Conservation (phyloP, 2,113 vertebrate genomes). For the Cathartes aura region DNA sequence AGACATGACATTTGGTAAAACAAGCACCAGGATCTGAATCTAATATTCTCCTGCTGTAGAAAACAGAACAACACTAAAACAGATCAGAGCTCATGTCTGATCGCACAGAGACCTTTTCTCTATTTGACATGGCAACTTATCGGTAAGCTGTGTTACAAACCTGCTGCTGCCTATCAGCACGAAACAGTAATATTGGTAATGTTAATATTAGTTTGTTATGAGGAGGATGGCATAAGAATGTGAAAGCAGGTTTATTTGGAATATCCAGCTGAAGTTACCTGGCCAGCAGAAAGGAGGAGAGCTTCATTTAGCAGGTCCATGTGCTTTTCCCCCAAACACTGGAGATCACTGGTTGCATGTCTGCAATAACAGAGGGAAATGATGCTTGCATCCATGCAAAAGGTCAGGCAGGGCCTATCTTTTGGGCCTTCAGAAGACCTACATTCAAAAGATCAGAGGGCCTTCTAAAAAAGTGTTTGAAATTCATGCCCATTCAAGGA, state of each 20-base stretch:
- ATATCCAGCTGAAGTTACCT: not conserved
- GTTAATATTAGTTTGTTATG: not conserved
- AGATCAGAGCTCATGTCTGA: not conserved
- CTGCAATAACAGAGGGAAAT: not conserved
- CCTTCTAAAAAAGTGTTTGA: rapidly evolving
- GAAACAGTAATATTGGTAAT: not conserved
- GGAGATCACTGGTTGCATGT: no score
- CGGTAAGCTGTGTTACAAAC: not conserved
- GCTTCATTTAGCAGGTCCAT: not conserved
- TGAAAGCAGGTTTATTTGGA: not conserved
- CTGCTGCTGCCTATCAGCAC: not conserved
- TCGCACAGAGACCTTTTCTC: not conserved
- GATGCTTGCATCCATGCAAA: not conserved
- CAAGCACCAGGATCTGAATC: not conserved
- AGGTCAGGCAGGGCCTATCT: not conserved
- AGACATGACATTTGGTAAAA: not conserved
- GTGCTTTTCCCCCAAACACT: not conserved
- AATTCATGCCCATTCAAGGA: not conserved
- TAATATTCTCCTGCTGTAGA: not conserved
- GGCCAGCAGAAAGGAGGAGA: not conserved
- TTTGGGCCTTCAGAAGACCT: not conserved
- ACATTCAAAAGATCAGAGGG: rapidly evolving
- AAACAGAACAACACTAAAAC: not conserved
- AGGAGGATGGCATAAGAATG: not conserved
- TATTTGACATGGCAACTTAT: rapidly evolving